phyloP scores from a whole-genome alignment of 1,140 invertebrate genomes.

The Sesamia nonagrioides region DNA sequence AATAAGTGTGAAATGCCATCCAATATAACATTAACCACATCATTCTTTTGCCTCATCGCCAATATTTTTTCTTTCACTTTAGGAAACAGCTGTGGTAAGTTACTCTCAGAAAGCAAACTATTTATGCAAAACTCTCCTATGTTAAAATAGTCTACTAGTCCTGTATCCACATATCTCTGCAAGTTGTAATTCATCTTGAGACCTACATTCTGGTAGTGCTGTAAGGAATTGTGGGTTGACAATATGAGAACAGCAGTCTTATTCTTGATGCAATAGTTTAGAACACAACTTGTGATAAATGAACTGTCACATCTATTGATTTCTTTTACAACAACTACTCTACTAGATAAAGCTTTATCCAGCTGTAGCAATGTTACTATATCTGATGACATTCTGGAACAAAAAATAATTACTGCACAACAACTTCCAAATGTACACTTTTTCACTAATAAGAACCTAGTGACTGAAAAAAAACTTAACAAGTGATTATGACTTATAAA shows the following conservation, averaged over 20 bases:
- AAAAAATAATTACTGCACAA: conserved; percentile 49
- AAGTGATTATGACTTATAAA: conserved; percentile 12
- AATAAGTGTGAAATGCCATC: conserved; percentile 91
- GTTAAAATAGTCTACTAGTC: conserved; percentile 85
- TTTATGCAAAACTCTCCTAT: conserved; percentile 76
- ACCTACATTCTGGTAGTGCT: conserved; percentile 92
- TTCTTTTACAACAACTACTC: conserved; percentile 90
- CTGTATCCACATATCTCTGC: conserved; percentile 87
- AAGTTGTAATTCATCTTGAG: conserved; percentile 92
- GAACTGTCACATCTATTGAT: conserved; percentile 90
- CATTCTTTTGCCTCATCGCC: conserved; percentile 71
- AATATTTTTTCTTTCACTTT: conserved; percentile 65
- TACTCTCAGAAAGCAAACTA: conserved; percentile 87
- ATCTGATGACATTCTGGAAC: conserved; percentile 87
- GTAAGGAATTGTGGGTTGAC: conserved; percentile 90
- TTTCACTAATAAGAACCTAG: background rate
- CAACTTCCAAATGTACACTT: background rate
- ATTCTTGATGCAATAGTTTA: conserved; percentile 88
- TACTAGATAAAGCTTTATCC: conserved; percentile 87
- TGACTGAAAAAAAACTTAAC: background rate
- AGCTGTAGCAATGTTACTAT: conserved; percentile 88
- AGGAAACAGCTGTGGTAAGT: conserved; percentile 69
- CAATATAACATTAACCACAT: conserved; percentile 89
- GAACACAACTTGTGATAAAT: conserved; percentile 90
- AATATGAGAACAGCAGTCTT: conserved; percentile 89